A percentile compares a stretch with the other conserved stretches of the same genome.
Conservation (phyloP, 2,888 invertebrate genomes). For the Lithosia quadra region DNA sequence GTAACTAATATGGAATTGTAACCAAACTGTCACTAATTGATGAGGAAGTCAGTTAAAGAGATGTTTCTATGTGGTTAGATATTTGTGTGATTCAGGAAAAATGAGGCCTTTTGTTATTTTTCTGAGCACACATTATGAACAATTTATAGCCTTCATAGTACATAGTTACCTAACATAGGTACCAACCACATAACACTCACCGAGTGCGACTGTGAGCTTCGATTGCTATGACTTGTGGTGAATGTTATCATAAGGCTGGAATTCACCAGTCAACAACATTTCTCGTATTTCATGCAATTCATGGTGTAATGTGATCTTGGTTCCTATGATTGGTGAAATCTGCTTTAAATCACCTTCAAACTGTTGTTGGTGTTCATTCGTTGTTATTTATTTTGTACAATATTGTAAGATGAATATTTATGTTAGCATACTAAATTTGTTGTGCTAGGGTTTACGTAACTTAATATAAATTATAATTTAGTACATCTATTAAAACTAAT, state of each 20-base stretch:
- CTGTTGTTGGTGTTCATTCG: not conserved
- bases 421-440: constrained; percentile 41
- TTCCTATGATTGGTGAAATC: no score
- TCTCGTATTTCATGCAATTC: not conserved
- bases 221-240: no score
- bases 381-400: constrained; percentile 1
- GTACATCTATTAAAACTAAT: constrained; percentile 43
- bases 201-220: not conserved
- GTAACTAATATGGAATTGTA: constrained; percentile 44
- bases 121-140: constrained; percentile 6
- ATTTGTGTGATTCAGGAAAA: constrained; percentile 17
- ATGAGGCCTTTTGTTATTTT: constrained; percentile 19
- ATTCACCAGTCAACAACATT: not conserved
- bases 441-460: constrained; percentile 49
- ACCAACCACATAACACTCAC: not conserved
- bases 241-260: not conserved
- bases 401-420: constrained; percentile 28
- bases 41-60: constrained; percentile 14
- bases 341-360: not conserved
- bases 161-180: not conserved
- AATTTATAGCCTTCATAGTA: not conserved
- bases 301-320: not conserved
- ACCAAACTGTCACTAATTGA: constrained; percentile 22
- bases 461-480: constrained; percentile 31
- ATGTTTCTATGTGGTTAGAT: constrained; percentile 13